Base-by-base conservation (phyloP, 1,140 invertebrate species). In the Spodoptera frugiperda region DNA sequence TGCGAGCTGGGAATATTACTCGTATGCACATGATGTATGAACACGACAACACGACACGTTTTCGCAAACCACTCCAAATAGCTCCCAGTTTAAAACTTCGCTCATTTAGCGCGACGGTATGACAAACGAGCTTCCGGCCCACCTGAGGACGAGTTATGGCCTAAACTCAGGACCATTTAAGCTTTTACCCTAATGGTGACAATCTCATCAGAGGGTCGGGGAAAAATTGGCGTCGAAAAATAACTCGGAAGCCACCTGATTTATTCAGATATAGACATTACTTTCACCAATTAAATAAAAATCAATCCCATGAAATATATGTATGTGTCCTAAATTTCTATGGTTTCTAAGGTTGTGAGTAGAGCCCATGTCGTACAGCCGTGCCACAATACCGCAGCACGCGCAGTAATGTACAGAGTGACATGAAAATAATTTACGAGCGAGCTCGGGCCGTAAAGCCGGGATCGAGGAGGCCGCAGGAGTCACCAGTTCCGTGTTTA, bases 341-440 rank as follows among this genome's bases (percentile, higher is more conserved):
- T 3, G 17, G 8, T 21, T 0, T 49, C 15, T 17, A 67, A n/a
- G n/a, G 9, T 39, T 4, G 33, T 39, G 6, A 39, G 44, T 3
- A 30, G 48, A 49, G 17, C 12, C 57, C 57, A 61, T 30, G 25
- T 39, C 21, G n/a, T 33, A 44, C 33, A 39, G 6, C 25, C 25
- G 25, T 39, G 21, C 61, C 39, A 61, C 21, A 15, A 39, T 48
- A 39, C 51, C 30, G 21, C 33, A 39, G 65, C 25, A 55, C 30
- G 44, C 33, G 39, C 55, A 48, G 61, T 57, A 61, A 73, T 73
- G 61, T 73, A 55, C 71, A 59, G 44, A 73, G 71, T 73, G 55
- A 61, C 71, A 73, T 67, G 39, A 49, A 61, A 57, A 57, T 73
- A 73, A 73, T 73, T 73, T 73, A 73, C 71, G 71, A 73, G 12